These are phyloP conservation scores for Amblyopsis hoosieri DNA, from an alignment of 2,797 vertebrate genomes.

Conservation along the genomic window DNA sequence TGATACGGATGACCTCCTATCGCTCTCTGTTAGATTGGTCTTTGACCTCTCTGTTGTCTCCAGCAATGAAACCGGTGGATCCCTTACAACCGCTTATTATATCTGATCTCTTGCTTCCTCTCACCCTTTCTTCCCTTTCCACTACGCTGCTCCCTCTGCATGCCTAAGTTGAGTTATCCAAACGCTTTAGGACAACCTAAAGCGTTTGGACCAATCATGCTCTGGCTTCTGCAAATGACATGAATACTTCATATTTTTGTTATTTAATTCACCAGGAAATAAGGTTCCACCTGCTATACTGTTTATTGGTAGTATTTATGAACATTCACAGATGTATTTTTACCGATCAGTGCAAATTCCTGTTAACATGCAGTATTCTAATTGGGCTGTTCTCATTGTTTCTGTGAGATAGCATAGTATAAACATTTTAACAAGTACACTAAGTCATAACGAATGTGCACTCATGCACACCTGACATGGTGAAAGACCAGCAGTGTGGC, in stretches of 20 bases:
- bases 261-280: slow-evolving; percentile 1
- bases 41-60: slow-evolving; percentile 15
- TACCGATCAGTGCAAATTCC: not conserved
- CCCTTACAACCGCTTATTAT: slow-evolving; percentile 30
- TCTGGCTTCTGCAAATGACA: not conserved
- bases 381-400: not conserved
- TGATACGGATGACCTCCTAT: slow-evolving; percentile 33
- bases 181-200: too few relatives aligned
- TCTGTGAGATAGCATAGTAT: too few relatives aligned
- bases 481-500: not conserved
- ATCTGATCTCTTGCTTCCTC: slow-evolving; percentile 28
- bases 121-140: slow-evolving; percentile 8
- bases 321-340: too few relatives aligned
- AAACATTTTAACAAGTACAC: not conserved
- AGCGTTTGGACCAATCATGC: not conserved
- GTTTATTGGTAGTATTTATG: slow-evolving; percentile 14
- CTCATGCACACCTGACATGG: too few relatives aligned
- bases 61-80: slow-evolving; percentile 23
- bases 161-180: slow-evolving; percentile 7
- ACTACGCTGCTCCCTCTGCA: not conserved
- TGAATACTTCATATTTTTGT: slow-evolving; percentile 2
- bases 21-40: slow-evolving; percentile 23
- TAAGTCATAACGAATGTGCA: not conserved
- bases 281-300: not conserved
- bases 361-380: not conserved